These are phyloP conservation scores for Jacana jacana DNA, from an alignment of 2,113 vertebrate species.

Conservation along the genomic window DNA sequence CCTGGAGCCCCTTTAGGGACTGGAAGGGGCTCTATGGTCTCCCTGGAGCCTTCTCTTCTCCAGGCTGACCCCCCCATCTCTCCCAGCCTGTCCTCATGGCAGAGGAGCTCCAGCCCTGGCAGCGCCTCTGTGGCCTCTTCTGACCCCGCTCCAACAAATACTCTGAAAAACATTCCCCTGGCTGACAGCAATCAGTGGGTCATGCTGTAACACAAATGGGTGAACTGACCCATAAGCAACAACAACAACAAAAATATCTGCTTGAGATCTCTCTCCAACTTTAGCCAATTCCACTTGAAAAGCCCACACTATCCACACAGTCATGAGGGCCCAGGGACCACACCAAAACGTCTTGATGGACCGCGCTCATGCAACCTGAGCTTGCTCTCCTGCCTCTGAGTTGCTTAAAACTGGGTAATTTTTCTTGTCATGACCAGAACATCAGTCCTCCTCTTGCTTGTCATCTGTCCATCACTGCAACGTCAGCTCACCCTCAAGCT, in stretches of 20 bases:
- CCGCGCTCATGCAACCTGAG: not conserved
- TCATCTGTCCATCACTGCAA: not conserved
- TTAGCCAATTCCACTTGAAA: not conserved
- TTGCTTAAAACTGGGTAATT: not conserved
- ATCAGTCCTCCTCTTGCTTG: not conserved
- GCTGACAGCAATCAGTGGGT: not conserved
- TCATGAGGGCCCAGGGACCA: not conserved
- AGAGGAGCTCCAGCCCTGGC: not conserved
- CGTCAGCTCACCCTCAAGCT: not conserved
- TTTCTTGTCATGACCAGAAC: not conserved
- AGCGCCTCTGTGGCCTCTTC: too few relatives aligned
- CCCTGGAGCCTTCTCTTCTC: not conserved
- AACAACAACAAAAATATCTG: not conserved
- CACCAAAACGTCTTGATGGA: not conserved
- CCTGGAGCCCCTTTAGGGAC: not conserved
- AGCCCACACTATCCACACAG: not conserved
- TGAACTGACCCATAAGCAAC: not conserved
- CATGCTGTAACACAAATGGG: accelerated
- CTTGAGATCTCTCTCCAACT: not conserved
- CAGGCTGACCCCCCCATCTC: not conserved
- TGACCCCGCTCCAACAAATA: not conserved
- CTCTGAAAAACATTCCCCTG: accelerated
- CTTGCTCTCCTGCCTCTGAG: not conserved
- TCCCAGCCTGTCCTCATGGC: not conserved
- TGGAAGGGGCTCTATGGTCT: not conserved